Percentiles rank a stretch among this genome's conserved stretches.
Conservation (phyloP, 2,113 vertebrate genomes). For the Rattus norvegicus region DNA sequence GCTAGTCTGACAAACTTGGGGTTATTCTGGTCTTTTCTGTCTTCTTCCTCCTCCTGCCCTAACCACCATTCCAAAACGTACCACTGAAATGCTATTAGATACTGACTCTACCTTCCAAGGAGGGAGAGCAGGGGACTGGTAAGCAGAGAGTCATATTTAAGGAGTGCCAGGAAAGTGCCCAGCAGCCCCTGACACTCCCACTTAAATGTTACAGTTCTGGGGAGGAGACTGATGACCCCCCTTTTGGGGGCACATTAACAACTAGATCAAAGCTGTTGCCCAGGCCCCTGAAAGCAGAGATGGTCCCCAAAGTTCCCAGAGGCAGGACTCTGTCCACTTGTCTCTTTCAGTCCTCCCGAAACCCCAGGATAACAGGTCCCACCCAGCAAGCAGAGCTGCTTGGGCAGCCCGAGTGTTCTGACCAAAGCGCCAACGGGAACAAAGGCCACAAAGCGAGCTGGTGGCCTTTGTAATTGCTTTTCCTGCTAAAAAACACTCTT, state of each 20-base stretch:
- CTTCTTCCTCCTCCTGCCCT: background rate
- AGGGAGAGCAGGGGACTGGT: background rate
- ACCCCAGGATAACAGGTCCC: background rate
- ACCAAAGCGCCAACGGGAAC: conserved; percentile 48
- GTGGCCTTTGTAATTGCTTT: conserved; percentile 35
- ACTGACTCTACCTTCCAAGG: background rate
- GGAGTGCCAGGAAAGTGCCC: background rate
- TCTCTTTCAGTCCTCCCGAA: background rate
- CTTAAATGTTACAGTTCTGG: background rate
- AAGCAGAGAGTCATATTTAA: background rate
- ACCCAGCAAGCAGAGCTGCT: background rate
- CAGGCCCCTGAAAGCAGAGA: background rate
- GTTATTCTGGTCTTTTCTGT: background rate
- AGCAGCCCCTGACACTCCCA: background rate
- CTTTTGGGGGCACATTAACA: background rate
- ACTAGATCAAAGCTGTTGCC: background rate
- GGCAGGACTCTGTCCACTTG: background rate
- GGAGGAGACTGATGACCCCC: background rate
- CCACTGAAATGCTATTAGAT: background rate
- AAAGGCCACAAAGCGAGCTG: conserved; percentile 48
- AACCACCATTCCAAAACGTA: background rate
- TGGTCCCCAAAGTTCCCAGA: background rate
- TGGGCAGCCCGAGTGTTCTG: background rate
- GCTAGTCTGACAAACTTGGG: background rate
- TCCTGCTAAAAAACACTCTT: conserved; percentile 49